Conservation (phyloP, 2,888 invertebrate genomes). For the Thymelicus sylvestris region DNA sequence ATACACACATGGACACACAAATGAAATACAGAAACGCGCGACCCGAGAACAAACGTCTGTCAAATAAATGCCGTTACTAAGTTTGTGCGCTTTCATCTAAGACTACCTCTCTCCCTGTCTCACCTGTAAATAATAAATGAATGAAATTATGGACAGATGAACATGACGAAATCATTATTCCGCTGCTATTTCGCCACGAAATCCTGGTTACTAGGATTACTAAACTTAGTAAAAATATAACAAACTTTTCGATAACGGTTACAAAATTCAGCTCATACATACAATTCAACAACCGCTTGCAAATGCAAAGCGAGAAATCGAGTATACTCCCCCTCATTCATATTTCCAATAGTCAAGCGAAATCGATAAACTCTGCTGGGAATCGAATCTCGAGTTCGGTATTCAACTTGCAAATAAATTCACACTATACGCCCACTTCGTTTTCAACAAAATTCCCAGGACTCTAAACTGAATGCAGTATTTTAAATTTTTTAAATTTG, state of each 20-base stretch:
- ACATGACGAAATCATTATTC: too few relatives aligned
- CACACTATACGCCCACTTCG: conserved; percentile 25
- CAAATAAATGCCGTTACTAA: too few relatives aligned
- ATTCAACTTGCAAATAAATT: conserved; percentile 34
- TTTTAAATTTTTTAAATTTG: conserved; percentile 22
- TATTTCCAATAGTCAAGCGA: conserved; percentile 23
- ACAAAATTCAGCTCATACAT: conserved; percentile 17
- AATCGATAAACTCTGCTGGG: conserved; percentile 22
- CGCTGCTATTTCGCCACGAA: too few relatives aligned
- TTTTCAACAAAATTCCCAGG: conserved; percentile 19
- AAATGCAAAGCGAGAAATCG: conserved; percentile 21
- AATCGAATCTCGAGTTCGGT: conserved; percentile 24
- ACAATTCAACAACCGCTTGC: conserved; percentile 29
- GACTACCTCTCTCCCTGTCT: too few relatives aligned
- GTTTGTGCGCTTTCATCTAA: too few relatives aligned
- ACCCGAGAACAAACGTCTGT: too few relatives aligned
- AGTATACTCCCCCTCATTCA: conserved; percentile 16
- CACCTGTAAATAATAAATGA: too few relatives aligned
- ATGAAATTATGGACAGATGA: too few relatives aligned
- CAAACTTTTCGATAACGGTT: background rate
- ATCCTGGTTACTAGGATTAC: too few relatives aligned
- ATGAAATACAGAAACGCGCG: too few relatives aligned
- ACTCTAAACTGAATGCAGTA: conserved; percentile 6
- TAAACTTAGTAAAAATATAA: background rate
- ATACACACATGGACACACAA: too few relatives aligned